Percentiles rank a stretch among this genome's conserved stretches.
Evolutionary conservation across 2,113 vertebrate genomes (phyloP).

Genomic region (Salvator merianae): DNA sequence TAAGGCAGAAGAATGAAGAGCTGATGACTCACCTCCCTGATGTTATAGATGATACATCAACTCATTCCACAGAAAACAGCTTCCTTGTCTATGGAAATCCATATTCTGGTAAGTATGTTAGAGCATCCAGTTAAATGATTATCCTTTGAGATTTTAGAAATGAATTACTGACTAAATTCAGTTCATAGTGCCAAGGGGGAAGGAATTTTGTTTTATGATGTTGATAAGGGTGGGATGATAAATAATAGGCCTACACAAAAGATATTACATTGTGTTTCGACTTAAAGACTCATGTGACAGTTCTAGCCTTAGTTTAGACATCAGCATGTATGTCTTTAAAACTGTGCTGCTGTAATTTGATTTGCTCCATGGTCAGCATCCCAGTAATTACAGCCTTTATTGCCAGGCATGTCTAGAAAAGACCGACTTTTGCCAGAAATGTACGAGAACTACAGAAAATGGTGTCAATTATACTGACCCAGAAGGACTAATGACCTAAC

Average conservation of each 20-base stretch:
- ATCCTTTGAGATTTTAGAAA: background rate
- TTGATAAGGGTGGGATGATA: too few species aligned
- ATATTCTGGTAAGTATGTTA: slow-evolving; percentile 60
- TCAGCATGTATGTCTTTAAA: too few species aligned
- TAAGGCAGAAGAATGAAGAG: slow-evolving; percentile 30
- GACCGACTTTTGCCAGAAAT: too few species aligned
- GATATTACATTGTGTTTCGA: too few species aligned
- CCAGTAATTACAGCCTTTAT: too few species aligned
- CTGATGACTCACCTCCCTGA: background rate
- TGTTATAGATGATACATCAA: background rate
- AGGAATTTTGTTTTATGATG: too few species aligned
- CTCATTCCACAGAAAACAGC: background rate
- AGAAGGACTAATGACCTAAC: background rate
- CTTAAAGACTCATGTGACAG: too few species aligned
- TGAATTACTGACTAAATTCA: background rate
- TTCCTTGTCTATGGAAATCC: slow-evolving; percentile 61
- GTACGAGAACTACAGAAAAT: background rate
- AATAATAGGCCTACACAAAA: too few species aligned
- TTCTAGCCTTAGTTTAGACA: too few species aligned
- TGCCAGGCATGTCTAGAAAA: background rate
- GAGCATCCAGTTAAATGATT: background rate
- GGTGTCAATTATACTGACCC: background rate
- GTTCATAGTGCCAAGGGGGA: too few species aligned
- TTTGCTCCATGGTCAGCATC: too few species aligned
- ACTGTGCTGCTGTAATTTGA: too few species aligned